A percentile compares a stretch with the other conserved stretches of the same genome.
Conservation (phyloP, 1,140 invertebrate genomes). For the Aphaenogaster ashmeadi region DNA sequence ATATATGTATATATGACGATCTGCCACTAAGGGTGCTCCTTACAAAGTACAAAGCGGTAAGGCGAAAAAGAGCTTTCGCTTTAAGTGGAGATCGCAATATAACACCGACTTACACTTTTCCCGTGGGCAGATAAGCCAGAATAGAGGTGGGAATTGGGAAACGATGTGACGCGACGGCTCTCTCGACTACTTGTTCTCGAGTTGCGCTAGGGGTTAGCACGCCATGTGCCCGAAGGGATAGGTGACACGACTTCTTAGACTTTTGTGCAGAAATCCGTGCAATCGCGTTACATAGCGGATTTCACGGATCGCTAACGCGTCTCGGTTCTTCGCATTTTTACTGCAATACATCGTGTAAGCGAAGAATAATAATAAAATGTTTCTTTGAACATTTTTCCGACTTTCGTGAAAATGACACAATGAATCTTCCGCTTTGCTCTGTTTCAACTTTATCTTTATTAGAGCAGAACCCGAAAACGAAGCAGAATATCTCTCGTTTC, state of each 20-base stretch:
- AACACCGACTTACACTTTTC: constrained; percentile 64
- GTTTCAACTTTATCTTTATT: background rate
- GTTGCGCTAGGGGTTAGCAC: constrained; percentile 30
- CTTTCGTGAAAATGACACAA: background rate
- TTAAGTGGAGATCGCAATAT: constrained; percentile 70
- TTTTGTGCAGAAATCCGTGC: constrained; percentile 48
- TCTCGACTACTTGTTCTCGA: constrained; percentile 56
- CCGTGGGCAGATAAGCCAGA: constrained; percentile 70
- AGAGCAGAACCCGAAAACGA: background rate
- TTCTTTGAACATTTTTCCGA: background rate
- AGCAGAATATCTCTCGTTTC: background rate
- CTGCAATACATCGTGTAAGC: background rate
- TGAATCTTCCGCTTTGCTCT: background rate
- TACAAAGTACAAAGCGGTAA: constrained; percentile 21
- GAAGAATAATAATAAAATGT: background rate
- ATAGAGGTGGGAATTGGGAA: constrained; percentile 64
- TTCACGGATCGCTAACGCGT: constrained; percentile 54
- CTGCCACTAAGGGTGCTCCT: background rate
- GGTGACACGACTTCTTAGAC: constrained; percentile 47
- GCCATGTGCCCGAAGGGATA: constrained; percentile 41
- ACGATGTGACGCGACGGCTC: constrained; percentile 25
- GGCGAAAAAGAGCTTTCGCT: constrained; percentile 59
- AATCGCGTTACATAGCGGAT: constrained; percentile 44
- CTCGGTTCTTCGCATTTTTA: background rate
- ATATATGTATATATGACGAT: background rate